Conservation (phyloP, 2,888 invertebrate genomes). For the Chrysolina haemoptera region DNA sequence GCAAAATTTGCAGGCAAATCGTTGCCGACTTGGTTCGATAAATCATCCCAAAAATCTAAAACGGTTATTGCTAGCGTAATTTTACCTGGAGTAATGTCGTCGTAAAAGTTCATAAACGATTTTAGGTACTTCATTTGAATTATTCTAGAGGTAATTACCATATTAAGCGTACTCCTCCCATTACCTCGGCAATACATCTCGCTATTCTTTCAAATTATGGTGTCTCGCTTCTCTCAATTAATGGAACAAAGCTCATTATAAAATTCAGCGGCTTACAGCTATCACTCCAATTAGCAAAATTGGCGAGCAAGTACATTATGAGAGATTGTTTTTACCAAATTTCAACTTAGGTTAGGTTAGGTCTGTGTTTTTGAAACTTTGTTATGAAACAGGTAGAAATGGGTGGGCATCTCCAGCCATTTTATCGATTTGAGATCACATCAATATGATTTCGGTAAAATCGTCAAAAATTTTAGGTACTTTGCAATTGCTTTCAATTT, state of each 20-base stretch:
- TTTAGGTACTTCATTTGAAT: conserved; percentile 32
- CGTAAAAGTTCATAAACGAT: conserved; percentile 24
- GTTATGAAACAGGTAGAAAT: too few relatives aligned
- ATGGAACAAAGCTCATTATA: conserved; percentile 17
- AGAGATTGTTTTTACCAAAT: background rate
- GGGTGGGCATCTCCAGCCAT: too few relatives aligned
- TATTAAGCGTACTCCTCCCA: conserved; percentile 37
- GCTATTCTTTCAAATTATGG: conserved; percentile 22
- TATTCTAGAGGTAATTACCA: conserved; percentile 43
- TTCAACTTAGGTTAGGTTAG: too few relatives aligned
- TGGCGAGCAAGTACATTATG: background rate
- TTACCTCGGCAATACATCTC: conserved; percentile 37
- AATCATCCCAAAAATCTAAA: background rate
- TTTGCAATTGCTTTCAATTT: too few relatives aligned
- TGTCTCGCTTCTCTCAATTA: conserved; percentile 41
- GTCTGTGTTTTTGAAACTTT: too few relatives aligned
- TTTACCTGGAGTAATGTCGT: background rate
- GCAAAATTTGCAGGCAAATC: too few relatives aligned
- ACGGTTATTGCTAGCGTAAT: conserved; percentile 4
- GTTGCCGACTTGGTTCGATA: background rate
- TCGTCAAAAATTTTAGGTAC: too few relatives aligned
- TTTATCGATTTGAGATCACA: too few relatives aligned
- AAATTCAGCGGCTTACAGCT: background rate
- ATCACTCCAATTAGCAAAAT: background rate
- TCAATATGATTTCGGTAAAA: too few relatives aligned